Percentiles rank a stretch among this genome's conserved stretches.
Conservation (phyloP, 2,888 invertebrate genomes). For the Scelioninae gen. 2 region DNA sequence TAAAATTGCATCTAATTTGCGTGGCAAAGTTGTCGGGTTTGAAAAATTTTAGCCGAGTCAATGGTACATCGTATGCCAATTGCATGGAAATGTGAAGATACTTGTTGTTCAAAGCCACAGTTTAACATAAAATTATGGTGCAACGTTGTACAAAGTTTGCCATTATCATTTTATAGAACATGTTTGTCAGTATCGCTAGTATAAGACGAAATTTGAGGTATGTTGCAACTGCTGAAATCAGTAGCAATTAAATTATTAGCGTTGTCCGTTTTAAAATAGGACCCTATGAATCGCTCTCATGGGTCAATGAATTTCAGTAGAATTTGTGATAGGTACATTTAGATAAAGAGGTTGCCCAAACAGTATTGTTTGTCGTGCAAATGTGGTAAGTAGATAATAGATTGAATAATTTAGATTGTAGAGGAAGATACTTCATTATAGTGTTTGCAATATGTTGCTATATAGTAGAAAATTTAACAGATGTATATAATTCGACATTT, state of each 20-base stretch:
- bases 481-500: slow-evolving; percentile 31
- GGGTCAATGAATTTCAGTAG: slow-evolving; percentile 32
- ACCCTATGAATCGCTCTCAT: neutral
- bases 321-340: slow-evolving; percentile 27
- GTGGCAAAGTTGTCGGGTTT: too few relatives aligned
- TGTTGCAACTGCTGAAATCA: too few relatives aligned
- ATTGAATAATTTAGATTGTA: slow-evolving; percentile 46
- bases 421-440: slow-evolving; percentile 40
- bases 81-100: too few relatives aligned
- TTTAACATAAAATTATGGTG: too few relatives aligned
- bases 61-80: too few relatives aligned
- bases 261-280: slow-evolving; percentile 11
- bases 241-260: slow-evolving; percentile 15
- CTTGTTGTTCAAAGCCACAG: too few relatives aligned
- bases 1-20: too few relatives aligned
- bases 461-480: slow-evolving; percentile 35
- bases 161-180: neutral
- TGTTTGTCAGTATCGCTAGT: too few relatives aligned
- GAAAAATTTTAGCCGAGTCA: too few relatives aligned
- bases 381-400: slow-evolving; percentile 44
- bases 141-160: too few relatives aligned
- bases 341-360: slow-evolving; percentile 44
- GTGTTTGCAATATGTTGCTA: slow-evolving; percentile 35
- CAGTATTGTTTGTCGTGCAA: slow-evolving; percentile 25
- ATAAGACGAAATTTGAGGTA: too few relatives aligned